Conservation (phyloP, 2,888 invertebrate genomes). For the Plutella xylostella region DNA sequence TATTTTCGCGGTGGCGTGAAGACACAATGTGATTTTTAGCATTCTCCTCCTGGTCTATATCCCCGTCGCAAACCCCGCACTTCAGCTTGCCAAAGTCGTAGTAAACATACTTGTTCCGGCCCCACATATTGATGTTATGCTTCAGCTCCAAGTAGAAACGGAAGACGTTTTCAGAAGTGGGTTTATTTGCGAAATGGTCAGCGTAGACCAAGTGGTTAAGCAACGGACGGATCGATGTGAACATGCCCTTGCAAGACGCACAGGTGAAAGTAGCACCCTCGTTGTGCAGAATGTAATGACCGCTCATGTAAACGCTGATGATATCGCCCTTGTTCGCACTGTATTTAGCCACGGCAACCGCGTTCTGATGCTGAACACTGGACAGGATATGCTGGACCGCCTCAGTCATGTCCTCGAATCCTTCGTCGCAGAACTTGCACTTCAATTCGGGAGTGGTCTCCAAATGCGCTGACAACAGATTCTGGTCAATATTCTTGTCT, state of each 20-base stretch:
- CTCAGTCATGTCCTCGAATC: conserved; percentile 31
- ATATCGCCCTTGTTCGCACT: conserved; percentile 44
- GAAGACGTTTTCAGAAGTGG: conserved; percentile 46
- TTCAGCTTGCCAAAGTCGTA: conserved; percentile 49
- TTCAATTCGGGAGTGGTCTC: conserved; percentile 28
- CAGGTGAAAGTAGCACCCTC: conserved; percentile 49
- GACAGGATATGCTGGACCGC: conserved; percentile 41
- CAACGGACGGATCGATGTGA: conserved; percentile 48
- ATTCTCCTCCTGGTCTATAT: conserved; percentile 47
- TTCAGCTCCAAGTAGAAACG: conserved; percentile 58
- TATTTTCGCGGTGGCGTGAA: conserved; percentile 48
- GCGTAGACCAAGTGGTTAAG: conserved; percentile 50
- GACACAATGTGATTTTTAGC: conserved; percentile 57
- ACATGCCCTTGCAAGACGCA: conserved; percentile 37
- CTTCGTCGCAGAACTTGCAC: conserved; percentile 38
- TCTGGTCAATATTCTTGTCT: conserved; percentile 24
- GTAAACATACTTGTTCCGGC: conserved; percentile 51
- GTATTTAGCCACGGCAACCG: conserved; percentile 31
- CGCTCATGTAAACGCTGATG: conserved; percentile 55
- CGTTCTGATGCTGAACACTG: conserved; percentile 41
- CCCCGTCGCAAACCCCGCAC: conserved; percentile 53
- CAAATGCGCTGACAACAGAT: conserved; percentile 33
- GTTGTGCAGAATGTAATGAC: conserved; percentile 45
- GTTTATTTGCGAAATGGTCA: conserved; percentile 42
- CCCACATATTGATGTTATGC: conserved; percentile 55